Evolutionary conservation across 1,140 invertebrate genomes (phyloP).

Genomic region (Bombus confusus): DNA sequence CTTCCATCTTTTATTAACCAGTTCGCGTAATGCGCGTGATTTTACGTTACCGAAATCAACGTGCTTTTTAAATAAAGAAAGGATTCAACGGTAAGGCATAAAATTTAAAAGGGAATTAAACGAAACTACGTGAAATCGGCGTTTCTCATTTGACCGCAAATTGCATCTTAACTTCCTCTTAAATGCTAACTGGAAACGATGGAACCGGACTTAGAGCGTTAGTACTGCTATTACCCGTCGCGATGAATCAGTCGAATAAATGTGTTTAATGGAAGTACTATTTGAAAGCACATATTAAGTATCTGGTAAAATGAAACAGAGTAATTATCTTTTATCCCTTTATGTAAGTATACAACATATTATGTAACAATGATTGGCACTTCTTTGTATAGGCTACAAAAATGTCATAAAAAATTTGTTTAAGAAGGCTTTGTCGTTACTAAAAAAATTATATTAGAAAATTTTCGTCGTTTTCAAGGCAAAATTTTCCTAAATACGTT

Average conservation of each 20-base stretch:
- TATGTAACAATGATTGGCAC: too few relatives aligned
- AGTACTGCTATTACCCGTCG: neutral
- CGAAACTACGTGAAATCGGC: slow-evolving; percentile 9
- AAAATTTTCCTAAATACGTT: too few relatives aligned
- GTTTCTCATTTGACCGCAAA: slow-evolving; percentile 23
- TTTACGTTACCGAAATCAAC: neutral
- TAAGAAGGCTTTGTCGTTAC: too few relatives aligned
- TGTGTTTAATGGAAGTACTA: slow-evolving; percentile 1
- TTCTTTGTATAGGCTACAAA: too few relatives aligned
- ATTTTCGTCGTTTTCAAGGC: too few relatives aligned
- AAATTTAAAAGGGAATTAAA: slow-evolving; percentile 34
- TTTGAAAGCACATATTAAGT: too few relatives aligned
- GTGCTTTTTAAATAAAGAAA: neutral
- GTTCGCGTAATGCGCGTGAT: neutral
- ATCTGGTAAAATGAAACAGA: neutral
- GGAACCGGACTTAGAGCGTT: neutral
- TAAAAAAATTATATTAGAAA: too few relatives aligned
- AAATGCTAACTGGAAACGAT: slow-evolving; percentile 38
- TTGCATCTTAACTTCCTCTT: slow-evolving; percentile 45
- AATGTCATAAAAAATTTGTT: too few relatives aligned
- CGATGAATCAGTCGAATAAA: neutral
- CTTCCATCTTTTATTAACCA: neutral
- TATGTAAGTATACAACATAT: too few relatives aligned
- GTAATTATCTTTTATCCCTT: neutral
- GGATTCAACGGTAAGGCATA: neutral